A percentile compares a stretch with the other conserved stretches of the same genome.
These are phyloP conservation scores for Odontamblyopus lacepedii DNA, from an alignment of 2,797 vertebrate genomes.

Conservation along the genomic window DNA sequence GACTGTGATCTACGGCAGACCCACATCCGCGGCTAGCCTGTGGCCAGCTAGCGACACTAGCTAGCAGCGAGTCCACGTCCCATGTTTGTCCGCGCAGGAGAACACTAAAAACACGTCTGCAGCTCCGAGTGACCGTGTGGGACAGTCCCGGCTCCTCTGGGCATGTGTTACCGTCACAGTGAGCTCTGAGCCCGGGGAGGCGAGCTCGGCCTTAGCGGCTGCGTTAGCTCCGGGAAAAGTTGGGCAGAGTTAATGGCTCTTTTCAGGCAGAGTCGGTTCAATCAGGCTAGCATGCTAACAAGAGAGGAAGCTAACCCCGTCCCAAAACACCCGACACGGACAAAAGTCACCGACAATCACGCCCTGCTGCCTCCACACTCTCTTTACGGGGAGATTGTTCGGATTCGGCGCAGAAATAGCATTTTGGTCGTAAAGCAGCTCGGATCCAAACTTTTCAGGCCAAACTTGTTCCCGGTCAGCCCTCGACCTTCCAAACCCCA, in stretches of 20 bases:
- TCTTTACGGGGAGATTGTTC: slow-evolving; percentile 9
- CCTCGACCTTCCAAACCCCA: slow-evolving; percentile 62
- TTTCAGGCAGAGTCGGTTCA: slow-evolving; percentile 47
- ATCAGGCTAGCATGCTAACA: slow-evolving; percentile 61
- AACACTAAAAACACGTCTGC: slow-evolving; percentile 14
- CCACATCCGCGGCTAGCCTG: slow-evolving; percentile 68
- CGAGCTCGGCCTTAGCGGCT: slow-evolving; percentile 34
- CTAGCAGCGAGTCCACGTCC: slow-evolving; percentile 60
- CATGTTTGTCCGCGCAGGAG: slow-evolving; percentile 65
- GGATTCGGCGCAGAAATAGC: slow-evolving; percentile 18
- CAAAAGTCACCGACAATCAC: slow-evolving; percentile 1
- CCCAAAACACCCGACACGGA: not conserved
- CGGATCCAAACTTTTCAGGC: slow-evolving; percentile 71
- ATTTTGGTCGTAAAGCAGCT: slow-evolving; percentile 54
- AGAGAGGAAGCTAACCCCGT: slow-evolving; percentile 32
- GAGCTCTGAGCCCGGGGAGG: not conserved
- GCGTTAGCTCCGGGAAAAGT: slow-evolving; percentile 64
- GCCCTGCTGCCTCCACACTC: slow-evolving; percentile 22
- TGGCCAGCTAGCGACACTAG: slow-evolving; percentile 56
- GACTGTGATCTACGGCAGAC: slow-evolving; percentile 39
- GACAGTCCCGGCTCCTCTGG: slow-evolving; percentile 12
- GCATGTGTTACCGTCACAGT: slow-evolving; percentile 2
- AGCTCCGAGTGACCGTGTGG: slow-evolving; percentile 5
- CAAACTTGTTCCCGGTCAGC: slow-evolving; percentile 68
- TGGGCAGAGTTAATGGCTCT: slow-evolving; percentile 38